These are phyloP conservation scores for Cyprinodon tularosa DNA, from an alignment of 2,113 vertebrate species.

Conservation along the genomic window DNA sequence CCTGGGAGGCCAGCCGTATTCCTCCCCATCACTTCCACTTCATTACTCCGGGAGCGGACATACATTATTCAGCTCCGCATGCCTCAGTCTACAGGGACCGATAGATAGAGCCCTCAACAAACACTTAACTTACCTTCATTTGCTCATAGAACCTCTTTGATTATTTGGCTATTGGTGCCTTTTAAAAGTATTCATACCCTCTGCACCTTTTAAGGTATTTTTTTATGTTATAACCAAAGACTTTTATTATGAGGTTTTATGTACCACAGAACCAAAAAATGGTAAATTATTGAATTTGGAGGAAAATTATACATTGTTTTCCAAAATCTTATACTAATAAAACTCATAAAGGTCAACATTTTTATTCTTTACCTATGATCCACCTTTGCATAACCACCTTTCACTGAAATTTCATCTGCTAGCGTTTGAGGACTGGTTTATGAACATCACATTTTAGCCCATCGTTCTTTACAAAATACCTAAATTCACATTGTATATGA, in stretches of 20 bases:
- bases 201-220: not conserved
- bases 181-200: not conserved
- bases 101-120: conserved; percentile 78
- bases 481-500: not conserved
- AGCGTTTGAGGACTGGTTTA: not conserved
- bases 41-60: conserved; percentile 77
- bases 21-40: conserved; percentile 80
- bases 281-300: not conserved
- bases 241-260: not conserved
- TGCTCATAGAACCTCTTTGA: conserved; percentile 52
- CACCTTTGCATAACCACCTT: not conserved
- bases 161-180: conserved; percentile 17
- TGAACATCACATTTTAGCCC: not conserved
- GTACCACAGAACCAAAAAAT: not conserved
- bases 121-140: conserved; percentile 72
- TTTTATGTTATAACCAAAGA: not conserved
- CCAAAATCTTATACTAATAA: not conserved
- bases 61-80: conserved; percentile 79
- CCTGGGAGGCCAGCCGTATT: conserved; percentile 76
- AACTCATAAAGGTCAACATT: not conserved
- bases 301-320: not conserved
- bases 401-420: too few species aligned
- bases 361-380: not conserved
- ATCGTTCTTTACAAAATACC: not conserved
- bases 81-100: conserved; percentile 72